Evolutionary conservation across 2,888 invertebrate genomes (phyloP).

Genomic region (Embidobia sp.): DNA sequence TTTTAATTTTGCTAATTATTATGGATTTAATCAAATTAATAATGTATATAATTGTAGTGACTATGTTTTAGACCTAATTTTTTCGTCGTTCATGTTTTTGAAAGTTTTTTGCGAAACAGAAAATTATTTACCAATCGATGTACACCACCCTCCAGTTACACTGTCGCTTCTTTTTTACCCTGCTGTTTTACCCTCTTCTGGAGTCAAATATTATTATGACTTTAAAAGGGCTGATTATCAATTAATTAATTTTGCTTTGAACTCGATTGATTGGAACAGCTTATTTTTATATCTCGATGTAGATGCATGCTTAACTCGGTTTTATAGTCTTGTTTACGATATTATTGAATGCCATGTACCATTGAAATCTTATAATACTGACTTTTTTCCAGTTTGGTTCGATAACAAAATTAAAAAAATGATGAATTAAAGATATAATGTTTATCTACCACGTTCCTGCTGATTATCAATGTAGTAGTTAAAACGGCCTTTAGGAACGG

Average conservation of each 20-base stretch:
- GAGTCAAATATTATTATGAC: background rate
- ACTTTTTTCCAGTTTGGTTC: constrained; percentile 1
- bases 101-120: background rate
- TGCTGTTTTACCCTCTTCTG: background rate
- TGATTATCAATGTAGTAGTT: no score
- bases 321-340: background rate
- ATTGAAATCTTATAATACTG: background rate
- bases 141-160: background rate
- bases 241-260: background rate
- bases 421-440: no score
- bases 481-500: no score
- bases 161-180: no score
- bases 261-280: background rate
- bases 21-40: background rate
- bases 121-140: background rate
- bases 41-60: background rate
- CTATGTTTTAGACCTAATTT: background rate
- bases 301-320: no score
- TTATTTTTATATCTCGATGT: background rate
- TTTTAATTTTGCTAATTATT: background rate
- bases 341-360: background rate
- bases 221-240: background rate
- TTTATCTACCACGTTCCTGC: no score
- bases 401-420: background rate
- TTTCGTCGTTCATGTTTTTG: background rate